phyloP scores from a whole-genome alignment of 2,797 vertebrate species.

The Antrozous pallidus region DNA sequence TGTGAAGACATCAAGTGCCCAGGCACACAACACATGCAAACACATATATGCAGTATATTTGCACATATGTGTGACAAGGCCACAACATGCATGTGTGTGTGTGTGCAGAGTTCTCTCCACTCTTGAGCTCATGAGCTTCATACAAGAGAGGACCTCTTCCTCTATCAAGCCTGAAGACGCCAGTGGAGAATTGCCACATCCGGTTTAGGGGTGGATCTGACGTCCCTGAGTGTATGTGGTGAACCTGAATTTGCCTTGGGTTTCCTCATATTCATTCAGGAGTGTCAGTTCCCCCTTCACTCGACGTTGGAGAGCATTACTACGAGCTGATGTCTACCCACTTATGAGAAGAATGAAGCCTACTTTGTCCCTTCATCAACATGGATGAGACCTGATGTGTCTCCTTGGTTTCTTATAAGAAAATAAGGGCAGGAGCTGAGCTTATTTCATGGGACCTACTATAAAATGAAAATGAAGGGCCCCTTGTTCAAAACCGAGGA shows the following conservation, averaged over 20 bases:
- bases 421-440: not conserved
- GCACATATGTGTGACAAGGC: not conserved
- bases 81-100: not conserved
- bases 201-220: conserved; percentile 54
- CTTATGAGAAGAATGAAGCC: conserved; percentile 28
- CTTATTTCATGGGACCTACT: not conserved
- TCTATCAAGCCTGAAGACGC: not conserved
- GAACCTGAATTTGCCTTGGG: conserved; percentile 70
- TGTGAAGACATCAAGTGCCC: not conserved
- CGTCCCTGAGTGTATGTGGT: conserved; percentile 69
- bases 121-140: fast-evolving
- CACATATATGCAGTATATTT: fast-evolving
- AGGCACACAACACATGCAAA: not conserved
- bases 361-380: not conserved
- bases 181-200: not conserved
- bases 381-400: not conserved
- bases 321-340: not conserved
- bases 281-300: conserved; percentile 43
- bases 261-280: conserved; percentile 73
- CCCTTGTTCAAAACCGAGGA: not conserved
- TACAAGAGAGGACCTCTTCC: not conserved
- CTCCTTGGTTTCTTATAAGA: not conserved
- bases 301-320: not conserved
- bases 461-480: not conserved
- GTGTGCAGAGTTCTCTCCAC: not conserved